Base-by-base conservation (phyloP, 2,888 invertebrate genomes). In the Plagodis pulveraria region DNA sequence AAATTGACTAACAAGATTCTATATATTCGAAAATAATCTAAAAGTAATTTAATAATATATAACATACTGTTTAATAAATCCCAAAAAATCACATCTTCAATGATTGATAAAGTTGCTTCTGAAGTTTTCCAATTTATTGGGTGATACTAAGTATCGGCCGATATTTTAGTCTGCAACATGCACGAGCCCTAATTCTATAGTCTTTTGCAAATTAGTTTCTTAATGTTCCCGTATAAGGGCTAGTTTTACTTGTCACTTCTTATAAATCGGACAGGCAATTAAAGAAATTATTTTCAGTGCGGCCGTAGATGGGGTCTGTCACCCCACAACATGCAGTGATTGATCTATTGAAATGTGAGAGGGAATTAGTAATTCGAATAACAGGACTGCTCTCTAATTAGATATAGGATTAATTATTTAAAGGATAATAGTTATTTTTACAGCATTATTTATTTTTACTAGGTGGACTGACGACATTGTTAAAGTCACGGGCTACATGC, bases 101-200 rank as follows among this genome's bases (percentile, higher is more conserved):
- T 22, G 22, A 22, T 22, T 2, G 4, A 4, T 4, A 22, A 22
- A 22, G 2, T 22, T 22, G 4, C 4, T 22, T 22, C 22, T 2
- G 4, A 22, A 22, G 22, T 22, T 22, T 22, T 22, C 1, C 22
- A 22, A 22, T 22, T 22, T n/a, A n/a, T n/a, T 4, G 22, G 22
- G 22, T 22, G 4, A 22, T 22, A 22, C 22, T 22, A 2, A 22
- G 1, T 22, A 22, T 42, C 5, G 10, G 35, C 43, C 43, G 50
- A 51, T 51, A 51, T 35, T 42, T 48, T 42, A 42, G 34, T 35
- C 34, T 42, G 9, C 22, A 43, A 36, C 9, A 10, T 46, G 35
- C 6, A 9, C 7, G 5, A 33, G 10, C 35, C 87, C 87, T 89
- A 87, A 88, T 85, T 88, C 83, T 75, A 78, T 77, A 78, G 77